phyloP scores from a whole-genome alignment of 1,140 invertebrate genomes.

The Leptinotarsa undecemlineata region DNA sequence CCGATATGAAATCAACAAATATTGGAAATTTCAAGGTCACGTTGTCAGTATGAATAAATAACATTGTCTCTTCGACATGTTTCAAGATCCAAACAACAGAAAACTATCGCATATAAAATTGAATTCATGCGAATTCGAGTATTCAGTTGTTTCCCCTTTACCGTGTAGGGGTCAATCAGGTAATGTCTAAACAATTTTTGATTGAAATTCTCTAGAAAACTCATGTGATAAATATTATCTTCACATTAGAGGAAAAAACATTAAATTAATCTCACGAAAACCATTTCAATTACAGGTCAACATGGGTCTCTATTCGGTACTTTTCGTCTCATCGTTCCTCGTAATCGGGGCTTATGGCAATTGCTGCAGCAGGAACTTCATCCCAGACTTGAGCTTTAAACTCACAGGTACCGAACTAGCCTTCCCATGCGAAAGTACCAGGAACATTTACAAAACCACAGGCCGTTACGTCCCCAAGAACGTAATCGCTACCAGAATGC shows the following conservation, averaged over 20 bases:
- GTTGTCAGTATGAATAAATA: slow-evolving; percentile 6
- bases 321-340: background rate
- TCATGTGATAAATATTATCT: too few species aligned
- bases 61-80: slow-evolving; percentile 24
- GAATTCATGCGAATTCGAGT: background rate
- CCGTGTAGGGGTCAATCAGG: slow-evolving; percentile 15
- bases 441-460: slow-evolving; percentile 61
- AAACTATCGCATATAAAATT: slow-evolving; percentile 19
- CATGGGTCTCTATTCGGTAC: slow-evolving; percentile 12
- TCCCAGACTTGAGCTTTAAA: slow-evolving; percentile 48
- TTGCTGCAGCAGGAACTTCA: slow-evolving; percentile 41
- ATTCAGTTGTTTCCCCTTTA: slow-evolving; percentile 12
- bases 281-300: slow-evolving; percentile 15
- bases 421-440: slow-evolving; percentile 64
- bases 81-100: slow-evolving; percentile 10
- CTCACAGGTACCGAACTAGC: slow-evolving; percentile 57
- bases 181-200: background rate
- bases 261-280: background rate
- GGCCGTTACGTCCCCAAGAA: slow-evolving; percentile 62
- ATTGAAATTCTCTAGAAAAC: too few species aligned
- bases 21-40: slow-evolving; percentile 20
- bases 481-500: slow-evolving; percentile 64
- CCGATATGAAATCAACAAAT: slow-evolving; percentile 2
- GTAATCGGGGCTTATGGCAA: slow-evolving; percentile 11
- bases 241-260: too few species aligned